Evolutionary conservation across 1,140 invertebrate genomes (phyloP), one percentile per base, ranked within the genome.

Genomic region (Drosophila guanche): DNA sequence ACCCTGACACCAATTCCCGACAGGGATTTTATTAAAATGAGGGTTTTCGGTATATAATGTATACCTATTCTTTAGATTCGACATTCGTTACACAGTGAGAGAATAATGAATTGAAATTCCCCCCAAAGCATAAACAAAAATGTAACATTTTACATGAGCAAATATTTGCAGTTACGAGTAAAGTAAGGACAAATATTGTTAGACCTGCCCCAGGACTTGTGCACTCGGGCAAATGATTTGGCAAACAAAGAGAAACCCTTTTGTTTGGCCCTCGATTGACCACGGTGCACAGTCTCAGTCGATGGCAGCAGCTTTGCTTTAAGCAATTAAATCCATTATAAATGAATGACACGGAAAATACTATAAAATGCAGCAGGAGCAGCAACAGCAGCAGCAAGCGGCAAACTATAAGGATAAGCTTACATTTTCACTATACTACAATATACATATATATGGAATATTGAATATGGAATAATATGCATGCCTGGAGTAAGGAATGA

Each of bases 281-380:
- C 14, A 12, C 20, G 12, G 41, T 10, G 29, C 40, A 46, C 47
- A 46, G 23, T 4, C 10, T 10, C 33, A 33, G 37, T 69, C 23
- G 12, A 6, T 10, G 59, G 55, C 20, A 41, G 40, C 37, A 47
- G 76, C 70, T 74, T 78, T 73, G 76, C 76, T 79, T 79, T 45
- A 79, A 79, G 76, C 76, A 67, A 78, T 61, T 51, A 61, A 73
- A 68, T 43, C 52, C 23, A 6, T 41, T 42, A 58, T 37, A 54
- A 47, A 45, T 20, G 47, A 75, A 54, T 53, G 47, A 62, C 42
- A 41, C 37, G 7, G 33, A 29, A 47, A 10, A n/a, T 41, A 29
- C 33, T 40, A 48, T 16, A 42, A 40, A 40, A 7, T 8, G 40
- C 29, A 40, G 33, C 33, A 37, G 8, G 8, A 33, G 29, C 8